phyloP scores from a whole-genome alignment of 64 coral and sea anemone species.

The Montipora efflorescens region DNA sequence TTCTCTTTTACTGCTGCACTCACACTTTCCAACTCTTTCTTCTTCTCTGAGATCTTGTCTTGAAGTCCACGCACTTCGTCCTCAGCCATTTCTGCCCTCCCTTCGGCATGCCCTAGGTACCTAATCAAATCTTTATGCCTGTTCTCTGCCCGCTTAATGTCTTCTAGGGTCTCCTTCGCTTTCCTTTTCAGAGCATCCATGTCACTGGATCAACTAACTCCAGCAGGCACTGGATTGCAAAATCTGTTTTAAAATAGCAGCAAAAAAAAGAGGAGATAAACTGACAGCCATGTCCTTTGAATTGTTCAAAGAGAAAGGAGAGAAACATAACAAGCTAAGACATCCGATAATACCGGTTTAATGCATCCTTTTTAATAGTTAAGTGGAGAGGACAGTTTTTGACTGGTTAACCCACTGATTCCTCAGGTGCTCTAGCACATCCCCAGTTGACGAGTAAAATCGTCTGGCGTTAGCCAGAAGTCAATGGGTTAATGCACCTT shows the following conservation, averaged over 20 bases:
- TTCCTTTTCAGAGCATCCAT: slow-evolving; percentile 74
- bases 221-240: neutral
- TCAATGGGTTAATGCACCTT: too few relatives aligned
- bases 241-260: slow-evolving; percentile 20
- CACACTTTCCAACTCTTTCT: slow-evolving; percentile 3
- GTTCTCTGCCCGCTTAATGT: slow-evolving; percentile 64
- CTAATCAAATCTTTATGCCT: slow-evolving; percentile 46
- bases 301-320: too few relatives aligned
- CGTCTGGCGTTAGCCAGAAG: too few relatives aligned
- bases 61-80: slow-evolving; percentile 55
- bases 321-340: too few relatives aligned
- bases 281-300: too few relatives aligned
- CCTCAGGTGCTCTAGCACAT: too few relatives aligned
- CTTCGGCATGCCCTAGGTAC: slow-evolving; percentile 24
- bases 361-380: too few relatives aligned
- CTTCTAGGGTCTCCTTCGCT: slow-evolving; percentile 47
- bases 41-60: slow-evolving; percentile 40
- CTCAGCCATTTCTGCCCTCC: slow-evolving; percentile 63
- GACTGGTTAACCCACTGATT: too few relatives aligned
- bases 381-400: too few relatives aligned
- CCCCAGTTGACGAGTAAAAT: too few relatives aligned
- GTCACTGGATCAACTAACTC: neutral
- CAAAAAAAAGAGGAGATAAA: too few relatives aligned
- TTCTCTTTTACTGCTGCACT: neutral
- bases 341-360: too few relatives aligned